Evolutionary conservation across 30 jellyfish, hydroid and myxozoan species (phyloP), one percentile per base, ranked within the genome.

Genomic region (Chrysaora quinquecirrha): DNA sequence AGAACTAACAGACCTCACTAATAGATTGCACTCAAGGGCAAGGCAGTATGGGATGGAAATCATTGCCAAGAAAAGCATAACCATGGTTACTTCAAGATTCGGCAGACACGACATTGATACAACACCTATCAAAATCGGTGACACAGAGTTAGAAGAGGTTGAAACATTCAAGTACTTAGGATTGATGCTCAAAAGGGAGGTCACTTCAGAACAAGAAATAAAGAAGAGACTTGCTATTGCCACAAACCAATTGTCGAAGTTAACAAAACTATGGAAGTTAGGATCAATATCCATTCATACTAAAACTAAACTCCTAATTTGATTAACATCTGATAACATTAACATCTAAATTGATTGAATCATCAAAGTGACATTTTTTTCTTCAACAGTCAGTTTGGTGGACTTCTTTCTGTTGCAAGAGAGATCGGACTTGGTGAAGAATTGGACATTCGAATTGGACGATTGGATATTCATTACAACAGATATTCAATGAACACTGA

Each of bases 221-320:
- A 52, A 16, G 68, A 19, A 52, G 25, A 52, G 68, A 52, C 68
- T 52, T 2, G 68, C 68, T 3, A 52, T 52, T 9, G 68, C 68
- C 19, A 52, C 68, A 9, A 52, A 52, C 68, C 68, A 52, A 52
- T 19, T 52, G 2, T 9, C 68, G 2, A 52, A 52, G 29, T 19
- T 52, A 19, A 3, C 12, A 9, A 52, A 19, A 52, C 12, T 52
- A 9, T 52, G 68, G 29, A 52, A 19, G 27, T 52, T 52, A 19
- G 25, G 68, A 3, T 9, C 27, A 52, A 52, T 52, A 52, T 52
- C 68, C n/a, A n/a, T n/a, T n/a, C n/a, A n/a, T n/a, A n/a, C n/a
- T n/a, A n/a, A n/a, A n/a, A n/a, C n/a, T 43, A 43, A 43, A 43
- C 12, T 6, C 9, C 16, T 9, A 43, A 43, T 6, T 6, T 43